Evolutionary conservation across 2,888 invertebrate species (phyloP).

Genomic region (Trachelus troglodyta): DNA sequence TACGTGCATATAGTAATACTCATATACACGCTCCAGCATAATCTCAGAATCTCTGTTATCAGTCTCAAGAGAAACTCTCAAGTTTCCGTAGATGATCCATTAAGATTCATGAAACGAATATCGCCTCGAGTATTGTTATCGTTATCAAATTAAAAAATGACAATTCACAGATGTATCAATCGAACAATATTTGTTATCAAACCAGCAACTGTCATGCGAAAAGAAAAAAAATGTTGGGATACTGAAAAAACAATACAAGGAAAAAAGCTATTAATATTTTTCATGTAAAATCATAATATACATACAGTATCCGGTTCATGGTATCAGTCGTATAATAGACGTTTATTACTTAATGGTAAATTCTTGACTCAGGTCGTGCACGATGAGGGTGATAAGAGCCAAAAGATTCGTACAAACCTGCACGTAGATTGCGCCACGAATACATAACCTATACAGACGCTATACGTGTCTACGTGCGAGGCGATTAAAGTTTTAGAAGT

Average conservation of each 20-base stretch:
- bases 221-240: background rate
- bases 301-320: too few relatives aligned
- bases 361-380: too few relatives aligned
- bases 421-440: background rate
- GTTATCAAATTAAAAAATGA: background rate
- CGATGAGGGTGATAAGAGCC: background rate
- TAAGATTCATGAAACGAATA: background rate
- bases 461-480: slow-evolving; percentile 34
- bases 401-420: slow-evolving; percentile 28
- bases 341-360: too few relatives aligned
- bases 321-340: too few relatives aligned
- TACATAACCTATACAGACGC: background rate
- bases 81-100: background rate
- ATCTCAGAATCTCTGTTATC: background rate
- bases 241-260: too few relatives aligned
- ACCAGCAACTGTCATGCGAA: background rate
- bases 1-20: background rate
- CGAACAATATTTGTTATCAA: too few relatives aligned
- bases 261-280: too few relatives aligned
- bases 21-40: background rate
- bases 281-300: too few relatives aligned
- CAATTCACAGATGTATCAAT: too few relatives aligned
- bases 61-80: background rate
- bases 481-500: slow-evolving; percentile 62
- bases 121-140: background rate